A percentile compares a stretch with the other conserved stretches of the same genome.
phyloP scores from a whole-genome alignment of 2,797 vertebrate species.

The Valencia hispanica region DNA sequence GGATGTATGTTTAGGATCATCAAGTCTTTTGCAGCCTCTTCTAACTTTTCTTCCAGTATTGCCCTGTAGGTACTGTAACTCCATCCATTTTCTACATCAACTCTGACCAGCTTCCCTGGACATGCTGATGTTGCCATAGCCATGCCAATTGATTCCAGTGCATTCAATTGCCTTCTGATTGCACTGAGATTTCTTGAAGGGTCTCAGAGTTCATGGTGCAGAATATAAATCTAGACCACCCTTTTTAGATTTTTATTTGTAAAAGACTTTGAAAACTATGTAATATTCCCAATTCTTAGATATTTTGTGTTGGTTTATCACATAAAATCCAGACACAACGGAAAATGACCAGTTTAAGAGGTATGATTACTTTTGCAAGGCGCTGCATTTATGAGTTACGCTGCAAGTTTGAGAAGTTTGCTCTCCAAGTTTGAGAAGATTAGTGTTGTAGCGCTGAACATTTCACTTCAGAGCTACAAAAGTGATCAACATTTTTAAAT shows the following conservation, averaged over 20 bases:
- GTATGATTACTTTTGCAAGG: neutral
- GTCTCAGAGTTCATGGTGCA: neutral
- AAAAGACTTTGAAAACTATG: neutral
- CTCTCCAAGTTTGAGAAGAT: neutral
- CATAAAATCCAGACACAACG: neutral
- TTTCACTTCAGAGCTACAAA: slow-evolving; percentile 9
- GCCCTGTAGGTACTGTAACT: neutral
- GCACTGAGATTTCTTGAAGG: neutral
- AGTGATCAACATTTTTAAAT: slow-evolving; percentile 23
- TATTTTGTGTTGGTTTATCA: neutral
- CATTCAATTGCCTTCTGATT: too few relatives aligned
- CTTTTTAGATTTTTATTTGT: neutral
- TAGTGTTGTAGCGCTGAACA: slow-evolving; percentile 1
- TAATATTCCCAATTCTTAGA: neutral
- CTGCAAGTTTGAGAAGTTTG: neutral
- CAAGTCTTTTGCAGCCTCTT: too few relatives aligned
- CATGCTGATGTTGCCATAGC: too few relatives aligned
- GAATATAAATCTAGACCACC: neutral
- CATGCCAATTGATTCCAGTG: too few relatives aligned
- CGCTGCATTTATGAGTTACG: neutral
- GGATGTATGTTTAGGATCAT: neutral
- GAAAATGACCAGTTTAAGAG: neutral
- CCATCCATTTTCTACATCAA: neutral
- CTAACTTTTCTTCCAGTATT: neutral
- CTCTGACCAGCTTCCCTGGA: neutral